These are phyloP conservation scores for Hycleus cichorii DNA, from an alignment of 1,140 invertebrate species.

Conservation along the genomic window DNA sequence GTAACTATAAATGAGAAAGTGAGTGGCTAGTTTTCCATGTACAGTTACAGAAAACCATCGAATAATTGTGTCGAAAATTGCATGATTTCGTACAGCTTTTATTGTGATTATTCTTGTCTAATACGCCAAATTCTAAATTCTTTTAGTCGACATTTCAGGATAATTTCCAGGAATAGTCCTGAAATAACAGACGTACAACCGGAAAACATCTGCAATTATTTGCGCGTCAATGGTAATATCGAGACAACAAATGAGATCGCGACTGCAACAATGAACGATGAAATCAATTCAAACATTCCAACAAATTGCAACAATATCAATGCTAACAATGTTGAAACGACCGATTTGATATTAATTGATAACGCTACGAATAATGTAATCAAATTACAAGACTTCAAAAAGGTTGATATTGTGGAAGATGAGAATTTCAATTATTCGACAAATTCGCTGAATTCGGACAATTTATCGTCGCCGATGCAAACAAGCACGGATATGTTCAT, in stretches of 20 bases:
- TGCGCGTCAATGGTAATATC: conserved; percentile 18
- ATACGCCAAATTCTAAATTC: no score
- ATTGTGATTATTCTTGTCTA: no score
- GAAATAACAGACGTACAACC: conserved; percentile 2
- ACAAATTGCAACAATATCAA: conserved; percentile 13
- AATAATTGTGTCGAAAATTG: neutral
- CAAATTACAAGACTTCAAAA: conserved; percentile 30
- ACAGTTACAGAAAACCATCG: neutral
- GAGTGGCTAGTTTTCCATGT: no score
- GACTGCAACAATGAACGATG: conserved; percentile 5
- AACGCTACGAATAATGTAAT: conserved; percentile 30
- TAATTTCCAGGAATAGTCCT: conserved; percentile 10
- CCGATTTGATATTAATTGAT: conserved; percentile 26
- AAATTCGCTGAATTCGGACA: conserved; percentile 40
- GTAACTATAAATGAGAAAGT: no score
- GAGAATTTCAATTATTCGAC: conserved; percentile 37
- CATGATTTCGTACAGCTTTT: neutral
- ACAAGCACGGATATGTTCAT: conserved; percentile 41
- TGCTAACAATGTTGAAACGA: conserved; percentile 22
- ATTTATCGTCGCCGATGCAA: conserved; percentile 41
- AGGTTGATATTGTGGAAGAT: conserved; percentile 30
- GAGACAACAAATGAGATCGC: conserved; percentile 3
- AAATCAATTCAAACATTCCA: conserved; percentile 23
- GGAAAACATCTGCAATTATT: conserved; percentile 6
- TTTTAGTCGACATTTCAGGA: conserved; percentile 7